Base-by-base conservation (phyloP, 2,888 invertebrate species). In the Drosophila quasianomalipes region DNA sequence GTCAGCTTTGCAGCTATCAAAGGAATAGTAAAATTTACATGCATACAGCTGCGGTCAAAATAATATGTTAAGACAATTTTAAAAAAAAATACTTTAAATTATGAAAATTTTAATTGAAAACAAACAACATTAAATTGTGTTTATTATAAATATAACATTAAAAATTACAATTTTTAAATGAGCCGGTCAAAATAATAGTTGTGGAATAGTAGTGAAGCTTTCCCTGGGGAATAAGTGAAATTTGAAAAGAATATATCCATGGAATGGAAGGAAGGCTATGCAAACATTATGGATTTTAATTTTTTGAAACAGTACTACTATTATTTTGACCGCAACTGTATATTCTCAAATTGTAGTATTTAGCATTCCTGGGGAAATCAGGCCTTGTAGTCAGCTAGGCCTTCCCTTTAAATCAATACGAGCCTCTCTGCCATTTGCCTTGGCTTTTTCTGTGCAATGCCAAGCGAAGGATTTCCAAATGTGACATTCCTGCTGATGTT, bases 391-490 rank as follows among this genome's bases (percentile, higher is more conserved):
- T 14, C 16, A 47, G 26, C 28, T 5, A 77, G 74, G 74, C 69
- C 70, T 73, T 67, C 79, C 63, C 61, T 47, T 58, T 78, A 74
- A 78, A 78, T 78, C 78, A 78, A 78, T 79, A 74, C 35, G 61
- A 44, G 63, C 35, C 26, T 26, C 9, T 47, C 2, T 26, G 66
- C 57, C 72, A 61, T 63, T 72, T 58, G 37, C 76, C 79, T 79
- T 77, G 65, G 59, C 59, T 66, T 65, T 76, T 55, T 57, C 14
- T 76, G 19, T 63, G 74, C 65, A 72, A 58, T 68, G 77, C 60
- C 66, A 64, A 65, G 63, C 74, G 70, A 84, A 84, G 84, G 84
- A 88, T 88, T 80, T 83, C 55, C 44, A 83, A 78, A 81, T 76
- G 82, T 83, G 83, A 85, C 88, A 88, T 76, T 81, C 62, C 66